Evolutionary conservation across 1,140 invertebrate species (phyloP), one percentile per base, ranked within the genome.

Genomic region (Mamestra configurata): DNA sequence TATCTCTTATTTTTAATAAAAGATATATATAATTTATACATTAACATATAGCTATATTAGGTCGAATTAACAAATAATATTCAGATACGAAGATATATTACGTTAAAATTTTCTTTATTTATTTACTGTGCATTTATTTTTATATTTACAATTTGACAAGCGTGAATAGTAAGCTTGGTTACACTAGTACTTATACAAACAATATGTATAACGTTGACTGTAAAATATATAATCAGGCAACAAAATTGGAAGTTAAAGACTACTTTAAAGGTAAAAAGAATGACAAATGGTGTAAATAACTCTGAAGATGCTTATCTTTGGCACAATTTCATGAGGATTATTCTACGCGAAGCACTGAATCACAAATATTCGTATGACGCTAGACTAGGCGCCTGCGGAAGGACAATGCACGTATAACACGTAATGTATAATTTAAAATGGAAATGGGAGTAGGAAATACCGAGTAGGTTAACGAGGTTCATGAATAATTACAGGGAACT

Each of bases 111-210:
- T 81, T 83, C 79, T 49, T 84, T 87, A 84, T 64, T 31, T 49
- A 64, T 76, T 90, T 84, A 84, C 81, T 82, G 92, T 94, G 92
- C 92, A 92, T 78, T 88, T 87, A 86, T 86, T 91, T 82, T 86
- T 87, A 85, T 92, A 93, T 94, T 91, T 93, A 93, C 92, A 94
- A 78, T 88, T 89, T 72, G 83, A 87, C 85, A 92, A 93, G 92
- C 92, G 92, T 94, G 92, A 86, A 80, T 87, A 82, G 87, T 88
- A 94, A 93, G 92, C 92, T 88, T 88, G 84, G 82, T 82, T 88
- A 88, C 77, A 77, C 61, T 68, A 77, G 51, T 59, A 61, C 40
- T 68, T 77, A 77, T 27, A 77, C 46, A 68, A 77, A 77, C 7
- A 22, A 68, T 77, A 68, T 77, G 6, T 22, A 20, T 40, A 37